phyloP scores from a whole-genome alignment of 2,888 invertebrate genomes.

The Napeogenes sylphis region DNA sequence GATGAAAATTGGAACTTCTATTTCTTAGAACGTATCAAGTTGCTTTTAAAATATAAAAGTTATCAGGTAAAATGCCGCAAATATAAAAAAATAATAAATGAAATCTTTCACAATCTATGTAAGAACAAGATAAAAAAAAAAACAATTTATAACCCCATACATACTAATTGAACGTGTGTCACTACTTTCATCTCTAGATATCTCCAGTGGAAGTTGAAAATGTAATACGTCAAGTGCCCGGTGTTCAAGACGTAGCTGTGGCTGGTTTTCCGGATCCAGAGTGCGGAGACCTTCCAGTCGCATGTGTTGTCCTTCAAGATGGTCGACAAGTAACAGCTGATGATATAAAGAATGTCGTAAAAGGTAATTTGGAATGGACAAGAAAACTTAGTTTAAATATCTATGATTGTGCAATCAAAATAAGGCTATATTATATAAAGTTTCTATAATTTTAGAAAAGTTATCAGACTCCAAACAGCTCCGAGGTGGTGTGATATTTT shows the following conservation, averaged over 20 bases:
- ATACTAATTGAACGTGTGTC: neutral
- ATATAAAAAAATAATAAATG: neutral
- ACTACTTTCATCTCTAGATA: conserved; percentile 34
- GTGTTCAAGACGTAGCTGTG: conserved; percentile 48
- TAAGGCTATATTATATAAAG: too few relatives aligned
- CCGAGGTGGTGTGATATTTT: conserved; percentile 54
- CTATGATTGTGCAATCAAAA: too few relatives aligned
- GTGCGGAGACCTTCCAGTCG: conserved; percentile 49
- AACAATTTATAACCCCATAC: too few relatives aligned
- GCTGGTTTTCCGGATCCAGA: conserved; percentile 43
- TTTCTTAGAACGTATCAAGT: conserved; percentile 71
- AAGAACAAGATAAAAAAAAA: too few relatives aligned
- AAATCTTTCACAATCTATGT: neutral
- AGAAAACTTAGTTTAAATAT: neutral
- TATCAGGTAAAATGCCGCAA: conserved; percentile 56
- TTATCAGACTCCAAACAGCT: conserved; percentile 54
- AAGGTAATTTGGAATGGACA: conserved; percentile 33
- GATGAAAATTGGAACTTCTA: conserved; percentile 71
- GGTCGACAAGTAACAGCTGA: conserved; percentile 40
- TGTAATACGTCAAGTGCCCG: conserved; percentile 47
- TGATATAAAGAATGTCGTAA: conserved; percentile 48
- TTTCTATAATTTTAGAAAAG: conserved; percentile 36
- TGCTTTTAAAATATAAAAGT: conserved; percentile 69
- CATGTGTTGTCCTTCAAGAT: conserved; percentile 42
- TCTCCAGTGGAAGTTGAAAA: conserved; percentile 52